These are phyloP conservation scores for Andrena fulva DNA, from an alignment of 2,888 invertebrate species.

Conservation along the genomic window DNA sequence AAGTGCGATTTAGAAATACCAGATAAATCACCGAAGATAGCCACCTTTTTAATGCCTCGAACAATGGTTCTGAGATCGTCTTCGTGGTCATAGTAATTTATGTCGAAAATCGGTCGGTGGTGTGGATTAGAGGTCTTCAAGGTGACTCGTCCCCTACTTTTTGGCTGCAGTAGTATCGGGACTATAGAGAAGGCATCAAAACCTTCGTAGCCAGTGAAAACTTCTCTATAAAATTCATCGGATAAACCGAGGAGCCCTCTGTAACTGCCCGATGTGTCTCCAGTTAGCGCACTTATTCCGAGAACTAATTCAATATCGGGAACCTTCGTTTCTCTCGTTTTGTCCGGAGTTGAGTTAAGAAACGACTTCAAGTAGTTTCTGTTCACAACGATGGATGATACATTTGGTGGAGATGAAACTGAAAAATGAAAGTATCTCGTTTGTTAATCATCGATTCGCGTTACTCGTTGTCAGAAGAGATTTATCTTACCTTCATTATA, in stretches of 20 bases:
- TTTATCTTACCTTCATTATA: slow-evolving; percentile 3
- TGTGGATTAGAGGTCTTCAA: slow-evolving; percentile 90
- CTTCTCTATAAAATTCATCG: slow-evolving; percentile 87
- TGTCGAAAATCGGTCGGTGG: slow-evolving; percentile 91
- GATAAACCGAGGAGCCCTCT: slow-evolving; percentile 88
- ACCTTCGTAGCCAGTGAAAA: slow-evolving; percentile 86
- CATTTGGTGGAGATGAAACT: slow-evolving; percentile 34
- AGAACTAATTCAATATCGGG: slow-evolving; percentile 93
- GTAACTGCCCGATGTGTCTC: slow-evolving; percentile 90
- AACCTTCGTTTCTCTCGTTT: slow-evolving; percentile 82
- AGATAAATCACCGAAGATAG: neutral
- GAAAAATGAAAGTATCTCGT: slow-evolving; percentile 6
- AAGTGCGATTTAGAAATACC: neutral
- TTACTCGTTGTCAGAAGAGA: neutral
- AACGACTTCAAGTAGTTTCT: slow-evolving; percentile 6
- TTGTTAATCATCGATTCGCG: neutral
- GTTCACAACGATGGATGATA: slow-evolving; percentile 49
- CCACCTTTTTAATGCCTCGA: slow-evolving; percentile 90
- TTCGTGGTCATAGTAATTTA: slow-evolving; percentile 92
- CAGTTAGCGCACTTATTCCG: slow-evolving; percentile 91
- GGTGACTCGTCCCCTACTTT: slow-evolving; percentile 90
- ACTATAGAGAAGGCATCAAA: slow-evolving; percentile 89
- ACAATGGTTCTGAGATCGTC: slow-evolving; percentile 91
- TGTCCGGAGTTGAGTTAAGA: neutral
- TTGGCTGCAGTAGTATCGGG: slow-evolving; percentile 90